These are phyloP conservation scores for Semicossyphus pulcher DNA, from an alignment of 2,113 vertebrate species.

Conservation along the genomic window DNA sequence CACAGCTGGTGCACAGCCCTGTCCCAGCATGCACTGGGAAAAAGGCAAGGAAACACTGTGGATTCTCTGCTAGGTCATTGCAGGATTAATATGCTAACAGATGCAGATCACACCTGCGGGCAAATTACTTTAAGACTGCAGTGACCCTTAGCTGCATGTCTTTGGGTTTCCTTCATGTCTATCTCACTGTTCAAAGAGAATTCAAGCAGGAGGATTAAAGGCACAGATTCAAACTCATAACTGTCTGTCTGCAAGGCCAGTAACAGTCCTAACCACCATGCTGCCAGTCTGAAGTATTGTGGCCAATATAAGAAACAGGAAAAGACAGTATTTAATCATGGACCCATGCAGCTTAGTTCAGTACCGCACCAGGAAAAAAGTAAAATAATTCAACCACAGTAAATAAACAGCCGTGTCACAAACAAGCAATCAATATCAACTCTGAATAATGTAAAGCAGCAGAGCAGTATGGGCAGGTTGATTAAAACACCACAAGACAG, in stretches of 20 bases:
- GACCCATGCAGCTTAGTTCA: neutral
- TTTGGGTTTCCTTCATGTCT: too few relatives aligned
- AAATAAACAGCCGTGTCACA: conserved; percentile 41
- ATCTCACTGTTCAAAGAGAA: too few relatives aligned
- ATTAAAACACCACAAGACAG: conserved; percentile 75
- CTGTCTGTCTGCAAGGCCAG: neutral
- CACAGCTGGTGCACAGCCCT: neutral
- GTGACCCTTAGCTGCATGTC: neutral
- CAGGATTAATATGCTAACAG: neutral
- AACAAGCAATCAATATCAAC: conserved; percentile 51
- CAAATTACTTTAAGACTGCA: neutral
- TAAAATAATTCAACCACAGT: conserved; percentile 23
- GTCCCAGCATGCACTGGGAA: neutral
- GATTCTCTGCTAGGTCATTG: neutral
- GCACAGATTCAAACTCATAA: conserved; percentile 5
- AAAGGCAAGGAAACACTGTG: neutral
- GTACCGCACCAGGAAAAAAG: neutral
- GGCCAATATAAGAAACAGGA: neutral
- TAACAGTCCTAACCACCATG: neutral
- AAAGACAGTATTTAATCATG: conserved; percentile 15
- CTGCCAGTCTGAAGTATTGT: neutral
- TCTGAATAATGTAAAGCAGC: conserved; percentile 50
- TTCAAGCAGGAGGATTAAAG: neutral
- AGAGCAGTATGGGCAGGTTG: conserved; percentile 39
- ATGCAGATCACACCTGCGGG: neutral